phyloP scores from a whole-genome alignment of 2,113 vertebrate genomes.

The Leptocoma aspasia region DNA sequence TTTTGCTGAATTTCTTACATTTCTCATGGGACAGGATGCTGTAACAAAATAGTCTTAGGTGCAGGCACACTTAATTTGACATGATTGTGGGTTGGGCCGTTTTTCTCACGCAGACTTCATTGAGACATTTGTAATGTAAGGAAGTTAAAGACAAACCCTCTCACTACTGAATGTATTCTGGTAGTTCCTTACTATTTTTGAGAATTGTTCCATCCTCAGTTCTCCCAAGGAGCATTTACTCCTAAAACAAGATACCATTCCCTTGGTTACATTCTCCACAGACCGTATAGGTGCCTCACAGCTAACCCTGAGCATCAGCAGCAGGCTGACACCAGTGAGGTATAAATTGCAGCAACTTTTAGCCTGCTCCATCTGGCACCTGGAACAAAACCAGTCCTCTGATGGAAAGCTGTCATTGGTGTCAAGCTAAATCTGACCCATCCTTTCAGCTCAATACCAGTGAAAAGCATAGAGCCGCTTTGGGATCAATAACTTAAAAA shows the following conservation, averaged over 20 bases:
- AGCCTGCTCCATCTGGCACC: constrained; percentile 9
- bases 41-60: not conserved
- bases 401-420: not conserved
- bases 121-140: accelerated
- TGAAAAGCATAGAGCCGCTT: not conserved
- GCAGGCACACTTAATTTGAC: not conserved
- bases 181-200: not conserved
- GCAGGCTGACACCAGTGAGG: not conserved
- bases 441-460: not conserved
- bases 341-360: not conserved
- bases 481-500: constrained; percentile 22
- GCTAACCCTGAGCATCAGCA: not conserved
- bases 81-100: accelerated
- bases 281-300: not conserved
- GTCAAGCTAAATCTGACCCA: constrained; percentile 3
- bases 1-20: not conserved
- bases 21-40: not conserved
- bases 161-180: not conserved
- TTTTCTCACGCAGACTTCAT: not conserved
- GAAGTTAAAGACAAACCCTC: not conserved
- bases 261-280: accelerated
- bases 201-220: not conserved
- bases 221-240: not conserved
- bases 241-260: accelerated
- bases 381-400: constrained; percentile 17